Percentiles rank a stretch among this genome's conserved stretches.
These are phyloP conservation scores for Phymorhynchus buccinoides DNA, from an alignment of 1,140 invertebrate species.

Conservation along the genomic window DNA sequence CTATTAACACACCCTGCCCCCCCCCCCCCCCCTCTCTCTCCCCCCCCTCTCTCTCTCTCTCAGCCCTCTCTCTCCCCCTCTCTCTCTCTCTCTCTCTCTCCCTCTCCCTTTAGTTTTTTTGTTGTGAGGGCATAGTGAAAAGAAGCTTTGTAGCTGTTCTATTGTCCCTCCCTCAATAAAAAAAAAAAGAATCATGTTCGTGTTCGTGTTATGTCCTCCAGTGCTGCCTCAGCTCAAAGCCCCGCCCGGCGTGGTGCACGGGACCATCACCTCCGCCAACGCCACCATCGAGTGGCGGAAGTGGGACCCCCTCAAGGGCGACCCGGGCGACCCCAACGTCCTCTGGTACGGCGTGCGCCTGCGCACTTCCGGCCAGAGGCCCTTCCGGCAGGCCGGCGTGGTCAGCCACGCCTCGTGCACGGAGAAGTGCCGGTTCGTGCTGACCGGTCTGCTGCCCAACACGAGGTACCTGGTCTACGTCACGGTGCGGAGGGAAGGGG, in stretches of 20 bases:
- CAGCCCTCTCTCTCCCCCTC: too few relatives aligned
- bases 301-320: constrained; percentile 61
- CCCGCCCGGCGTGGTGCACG: constrained; percentile 55
- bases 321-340: constrained; percentile 62
- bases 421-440: constrained; percentile 55
- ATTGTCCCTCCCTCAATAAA: too few relatives aligned
- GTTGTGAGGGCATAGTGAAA: too few relatives aligned
- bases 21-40: too few relatives aligned
- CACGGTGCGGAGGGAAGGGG: constrained; percentile 56
- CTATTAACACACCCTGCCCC: too few relatives aligned
- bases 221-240: constrained; percentile 59
- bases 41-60: too few relatives aligned
- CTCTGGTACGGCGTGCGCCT: constrained; percentile 64
- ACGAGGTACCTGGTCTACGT: constrained; percentile 63
- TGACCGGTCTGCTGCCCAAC: constrained; percentile 60
- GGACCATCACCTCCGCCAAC: constrained; percentile 48
- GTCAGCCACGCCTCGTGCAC: constrained; percentile 62
- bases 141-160: too few relatives aligned
- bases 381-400: constrained; percentile 52
- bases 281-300: constrained; percentile 61
- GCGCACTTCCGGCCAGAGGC: constrained; percentile 36
- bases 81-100: too few relatives aligned
- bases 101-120: too few relatives aligned
- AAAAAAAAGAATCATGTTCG: too few relatives aligned
- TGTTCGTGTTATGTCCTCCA: constrained; percentile 37